These are phyloP conservation scores for Itoplectis maculator DNA, from an alignment of 2,888 invertebrate genomes.

Conservation along the genomic window DNA sequence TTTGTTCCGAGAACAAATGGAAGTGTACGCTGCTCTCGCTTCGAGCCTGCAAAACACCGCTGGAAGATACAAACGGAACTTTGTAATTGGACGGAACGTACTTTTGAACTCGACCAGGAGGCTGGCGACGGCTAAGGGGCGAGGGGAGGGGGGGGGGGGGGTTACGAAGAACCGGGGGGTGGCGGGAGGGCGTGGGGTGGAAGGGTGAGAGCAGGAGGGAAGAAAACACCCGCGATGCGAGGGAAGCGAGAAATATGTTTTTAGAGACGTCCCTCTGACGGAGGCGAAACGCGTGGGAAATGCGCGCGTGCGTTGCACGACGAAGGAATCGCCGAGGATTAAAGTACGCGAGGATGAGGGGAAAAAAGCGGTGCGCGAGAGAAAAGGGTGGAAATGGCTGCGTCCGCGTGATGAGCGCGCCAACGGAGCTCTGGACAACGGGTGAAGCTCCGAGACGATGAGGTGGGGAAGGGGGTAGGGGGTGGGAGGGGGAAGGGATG, in stretches of 20 bases:
- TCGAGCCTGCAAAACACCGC: constrained; percentile 65
- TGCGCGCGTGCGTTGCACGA: constrained; percentile 62
- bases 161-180: no score
- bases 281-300: constrained; percentile 62
- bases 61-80: constrained; percentile 72
- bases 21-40: constrained; percentile 63
- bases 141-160: background rate
- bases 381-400: constrained; percentile 26
- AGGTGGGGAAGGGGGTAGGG: constrained; percentile 19
- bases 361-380: constrained; percentile 35
- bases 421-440: constrained; percentile 29
- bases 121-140: background rate
- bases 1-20: constrained; percentile 66
- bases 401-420: constrained; percentile 43
- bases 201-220: no score
- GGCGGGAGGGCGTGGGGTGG: no score
- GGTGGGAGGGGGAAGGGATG: constrained; percentile 42
- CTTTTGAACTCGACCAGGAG: constrained; percentile 64
- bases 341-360: constrained; percentile 52
- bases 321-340: constrained; percentile 65
- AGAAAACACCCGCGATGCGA: constrained; percentile 41
- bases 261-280: constrained; percentile 40
- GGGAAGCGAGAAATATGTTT: constrained; percentile 52
- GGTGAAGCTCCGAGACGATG: constrained; percentile 28
- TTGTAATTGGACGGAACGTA: constrained; percentile 75